phyloP scores from a whole-genome alignment of 2,113 vertebrate species.

The Chlamydotis undulata region DNA sequence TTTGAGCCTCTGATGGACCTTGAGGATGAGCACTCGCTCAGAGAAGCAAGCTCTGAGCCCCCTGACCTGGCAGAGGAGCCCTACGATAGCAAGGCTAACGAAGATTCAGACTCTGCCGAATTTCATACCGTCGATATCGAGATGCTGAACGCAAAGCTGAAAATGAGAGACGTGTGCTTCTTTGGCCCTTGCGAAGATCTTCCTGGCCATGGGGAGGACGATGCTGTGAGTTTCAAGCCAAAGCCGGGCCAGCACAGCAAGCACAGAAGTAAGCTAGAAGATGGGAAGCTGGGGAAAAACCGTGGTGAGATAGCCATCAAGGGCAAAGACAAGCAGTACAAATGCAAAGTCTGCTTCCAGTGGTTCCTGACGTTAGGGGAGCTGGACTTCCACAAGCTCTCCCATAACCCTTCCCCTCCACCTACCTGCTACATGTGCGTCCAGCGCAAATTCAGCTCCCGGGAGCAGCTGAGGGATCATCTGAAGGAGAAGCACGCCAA shows the following conservation, averaged over 20 bases:
- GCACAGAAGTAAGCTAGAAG: slow-evolving; percentile 63
- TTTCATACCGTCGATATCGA: slow-evolving; percentile 81
- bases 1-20: slow-evolving; percentile 65
- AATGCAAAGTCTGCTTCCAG: slow-evolving; percentile 95
- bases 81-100: not conserved
- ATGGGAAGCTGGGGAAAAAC: slow-evolving; percentile 67
- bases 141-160: slow-evolving; percentile 80
- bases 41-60: slow-evolving; percentile 51
- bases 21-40: slow-evolving; percentile 56
- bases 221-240: not conserved
- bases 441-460: slow-evolving; percentile 93
- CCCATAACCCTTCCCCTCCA: slow-evolving; percentile 92
- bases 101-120: slow-evolving; percentile 18
- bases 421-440: slow-evolving; percentile 99
- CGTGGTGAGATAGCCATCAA: slow-evolving; percentile 75
- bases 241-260: slow-evolving; percentile 54
- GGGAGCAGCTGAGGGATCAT: slow-evolving; percentile 92
- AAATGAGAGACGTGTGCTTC: slow-evolving; percentile 82
- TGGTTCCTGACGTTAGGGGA: slow-evolving; percentile 92
- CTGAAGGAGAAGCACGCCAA: slow-evolving; percentile 92
- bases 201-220: not conserved
- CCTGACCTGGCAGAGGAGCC: slow-evolving; percentile 64
- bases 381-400: slow-evolving; percentile 93
- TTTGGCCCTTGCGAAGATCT: slow-evolving; percentile 76
- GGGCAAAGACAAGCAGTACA: slow-evolving; percentile 88